Base-by-base conservation (phyloP, 2,797 vertebrate species). In the Cuculus canorus region DNA sequence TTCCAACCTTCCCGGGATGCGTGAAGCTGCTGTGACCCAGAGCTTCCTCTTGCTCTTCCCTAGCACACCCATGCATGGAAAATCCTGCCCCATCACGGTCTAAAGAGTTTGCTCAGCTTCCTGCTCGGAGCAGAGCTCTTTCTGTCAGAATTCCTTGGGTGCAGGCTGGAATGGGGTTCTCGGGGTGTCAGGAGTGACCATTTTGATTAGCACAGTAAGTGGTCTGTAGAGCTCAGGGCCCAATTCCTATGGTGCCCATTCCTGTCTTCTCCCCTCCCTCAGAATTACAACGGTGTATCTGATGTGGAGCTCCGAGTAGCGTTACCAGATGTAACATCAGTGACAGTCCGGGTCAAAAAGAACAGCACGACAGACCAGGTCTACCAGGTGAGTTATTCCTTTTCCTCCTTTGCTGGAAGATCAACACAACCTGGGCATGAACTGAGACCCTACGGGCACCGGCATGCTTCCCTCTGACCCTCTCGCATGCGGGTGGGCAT, bases 311-410 rank as follows among this genome's bases (percentile, higher is more conserved):
- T 99, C 92, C 98, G 99, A 78, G 99, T 99, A 97, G 99, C 99
- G 2, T 97, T 99, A 84, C 99, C 99, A 0, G 99, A 99, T 70
- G 98, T 98, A 95, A 98, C 98, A 10, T 98, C 99, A 0, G 98
- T 99, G 80, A 99, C 98, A 0, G 98, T 99, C 71, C 96, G 99
- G 70, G 99, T 99, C 32, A 98, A 99, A 90, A 99, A 99, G 98
- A 99, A 99, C 96, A 99, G 99, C 72, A 99, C 99, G 6, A 99
- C 99, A 39, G 99, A 99, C 97, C 99, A 99, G 92, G 99, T 99
- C 30, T 99, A 99, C 96, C 99, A 99, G 99, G 99, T 99, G 98
- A 97, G 78, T 39, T 9, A 1, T n/a, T 8, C 3, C 2, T 17
- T 11, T 6, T 13, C 9, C 5, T 7, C 23, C 10, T 27, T 7